These are phyloP conservation scores for Chrysina gloriosa DNA, from an alignment of 2,888 invertebrate genomes.

Conservation along the genomic window DNA sequence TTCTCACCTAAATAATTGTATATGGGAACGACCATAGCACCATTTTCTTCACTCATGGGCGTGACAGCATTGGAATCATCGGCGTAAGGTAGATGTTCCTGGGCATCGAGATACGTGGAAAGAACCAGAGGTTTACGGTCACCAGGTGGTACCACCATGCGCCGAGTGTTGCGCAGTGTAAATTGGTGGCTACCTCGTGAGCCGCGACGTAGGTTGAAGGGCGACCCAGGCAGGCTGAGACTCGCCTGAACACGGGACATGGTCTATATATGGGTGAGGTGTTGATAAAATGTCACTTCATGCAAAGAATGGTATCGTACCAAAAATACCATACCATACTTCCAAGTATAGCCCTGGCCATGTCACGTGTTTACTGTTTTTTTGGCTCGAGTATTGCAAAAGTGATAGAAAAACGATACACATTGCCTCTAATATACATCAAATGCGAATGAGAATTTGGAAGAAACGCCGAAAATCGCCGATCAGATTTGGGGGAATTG, in stretches of 20 bases:
- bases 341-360: constrained; percentile 47
- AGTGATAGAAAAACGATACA: not conserved
- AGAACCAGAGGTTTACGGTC: constrained; percentile 94
- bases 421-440: constrained; percentile 21
- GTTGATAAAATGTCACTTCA: constrained; percentile 52
- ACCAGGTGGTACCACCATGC: constrained; percentile 81
- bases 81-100: constrained; percentile 95
- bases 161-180: constrained; percentile 85
- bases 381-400: not conserved
- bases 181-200: constrained; percentile 94
- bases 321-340: constrained; percentile 50
- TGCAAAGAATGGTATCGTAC: constrained; percentile 50
- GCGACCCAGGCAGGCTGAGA: constrained; percentile 96
- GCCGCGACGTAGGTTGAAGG: constrained; percentile 91
- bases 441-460: not conserved
- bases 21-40: constrained; percentile 92
- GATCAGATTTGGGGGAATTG: too few relatives aligned
- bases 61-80: constrained; percentile 98
- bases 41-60: constrained; percentile 98
- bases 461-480: not conserved
- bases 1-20: constrained; percentile 82
- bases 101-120: constrained; percentile 93
- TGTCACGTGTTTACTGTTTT: constrained; percentile 40
- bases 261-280: constrained; percentile 62
- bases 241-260: constrained; percentile 81